These are phyloP conservation scores for Tetragonula clypearis DNA, from an alignment of 1,140 invertebrate species.

Conservation along the genomic window DNA sequence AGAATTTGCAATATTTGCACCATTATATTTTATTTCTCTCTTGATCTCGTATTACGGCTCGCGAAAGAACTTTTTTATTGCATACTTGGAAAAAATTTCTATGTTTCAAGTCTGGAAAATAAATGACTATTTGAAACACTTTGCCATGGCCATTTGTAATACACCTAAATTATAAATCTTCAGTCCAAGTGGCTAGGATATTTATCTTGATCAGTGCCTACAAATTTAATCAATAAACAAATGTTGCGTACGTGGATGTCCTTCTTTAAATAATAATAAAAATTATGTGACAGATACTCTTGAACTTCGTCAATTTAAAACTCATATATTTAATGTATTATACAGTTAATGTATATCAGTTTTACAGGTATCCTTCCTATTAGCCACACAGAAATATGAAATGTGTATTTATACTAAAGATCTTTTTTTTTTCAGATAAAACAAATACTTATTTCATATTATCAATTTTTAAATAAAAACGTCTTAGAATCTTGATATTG, in stretches of 20 bases:
- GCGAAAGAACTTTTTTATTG: constrained; percentile 67
- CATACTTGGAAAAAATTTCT: constrained; percentile 38
- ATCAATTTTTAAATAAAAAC: constrained; percentile 30
- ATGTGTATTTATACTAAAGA: background rate
- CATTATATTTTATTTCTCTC: constrained; percentile 65
- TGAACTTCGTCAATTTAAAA: constrained; percentile 24
- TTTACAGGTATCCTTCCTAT: constrained; percentile 4
- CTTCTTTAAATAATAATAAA: constrained; percentile 1
- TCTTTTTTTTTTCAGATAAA: background rate
- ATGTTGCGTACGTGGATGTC: background rate
- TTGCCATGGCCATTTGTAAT: constrained; percentile 25
- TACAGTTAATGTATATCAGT: constrained; percentile 1
- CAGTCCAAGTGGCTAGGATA: constrained; percentile 16
- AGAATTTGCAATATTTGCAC: constrained; percentile 73
- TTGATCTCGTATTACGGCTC: constrained; percentile 67
- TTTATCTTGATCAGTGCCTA: constrained; percentile 56
- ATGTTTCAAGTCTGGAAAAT: constrained; percentile 37
- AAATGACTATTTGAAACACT: constrained; percentile 30
- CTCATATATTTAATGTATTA: constrained; percentile 14
- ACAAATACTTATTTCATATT: background rate
- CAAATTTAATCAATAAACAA: constrained; percentile 6
- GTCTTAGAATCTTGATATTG: constrained; percentile 31
- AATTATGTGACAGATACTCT: constrained; percentile 34
- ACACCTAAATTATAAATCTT: constrained; percentile 41
- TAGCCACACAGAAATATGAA: constrained; percentile 28